Base-by-base conservation (phyloP, 2,888 invertebrate species). In the Sisyra nigra region DNA sequence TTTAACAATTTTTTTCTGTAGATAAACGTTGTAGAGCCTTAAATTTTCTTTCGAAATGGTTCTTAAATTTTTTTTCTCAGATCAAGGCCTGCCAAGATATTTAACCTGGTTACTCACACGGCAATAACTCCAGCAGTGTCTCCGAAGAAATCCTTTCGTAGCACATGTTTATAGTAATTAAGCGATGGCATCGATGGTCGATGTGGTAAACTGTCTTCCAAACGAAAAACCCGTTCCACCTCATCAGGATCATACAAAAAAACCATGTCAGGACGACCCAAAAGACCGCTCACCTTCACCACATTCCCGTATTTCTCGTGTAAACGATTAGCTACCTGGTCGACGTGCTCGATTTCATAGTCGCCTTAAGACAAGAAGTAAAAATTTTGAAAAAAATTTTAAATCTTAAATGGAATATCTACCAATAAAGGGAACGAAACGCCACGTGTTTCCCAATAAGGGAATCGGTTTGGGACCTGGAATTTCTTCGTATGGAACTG, bases 171-270 rank as follows among this genome's bases (percentile, higher is more conserved):
- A 60, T 80, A 81, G 51, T 79, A 79, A 55, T 80, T 74, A 37
- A 81, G 59, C 0, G 80, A 80, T 0, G 81, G 80, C 81, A 81
- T 81, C 1, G 80, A 79, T 0, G 81, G 81, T 44, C 81, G 69
- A 48, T 74, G 73, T 0, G 81, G 81, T 53, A 77, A 67, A 2
- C 61, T 61, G 49, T 80, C 81, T 57, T 81, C 81, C 17, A 72
- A 70, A 10, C 80, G 60, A 51, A 79, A 80, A 1, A 81, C 74
- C 42, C 72, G 65, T 53, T 81, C 79, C 10, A 81, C 79, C 53
- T 79, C 78, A 18, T 72, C 67, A 1, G 80, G 76, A 51, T 81
- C 78, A 53, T 77, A 81, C 1, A 81, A 63, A 52, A 81, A 81
- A 30, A 81, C 64, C 74, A 81, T 78, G 50, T 81, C 81, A 0